Evolutionary conservation across 2,888 invertebrate genomes (phyloP).

Genomic region (Tetheella fluctuosa): DNA sequence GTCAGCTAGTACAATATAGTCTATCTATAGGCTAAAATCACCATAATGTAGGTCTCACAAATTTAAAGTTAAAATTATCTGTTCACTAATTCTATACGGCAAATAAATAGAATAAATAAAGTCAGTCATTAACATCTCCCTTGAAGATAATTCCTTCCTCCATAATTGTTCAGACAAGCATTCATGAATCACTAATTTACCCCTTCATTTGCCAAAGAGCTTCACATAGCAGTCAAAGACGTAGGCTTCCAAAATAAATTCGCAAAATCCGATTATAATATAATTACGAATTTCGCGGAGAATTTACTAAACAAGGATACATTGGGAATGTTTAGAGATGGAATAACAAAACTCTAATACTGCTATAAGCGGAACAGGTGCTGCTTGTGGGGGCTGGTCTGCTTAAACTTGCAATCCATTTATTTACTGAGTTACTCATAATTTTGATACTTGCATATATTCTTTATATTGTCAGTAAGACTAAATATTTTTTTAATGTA

Average conservation of each 20-base stretch:
- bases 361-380: too few relatives aligned
- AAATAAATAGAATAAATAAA: background rate
- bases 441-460: too few relatives aligned
- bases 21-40: too few relatives aligned
- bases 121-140: background rate
- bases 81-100: background rate
- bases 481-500: too few relatives aligned
- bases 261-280: background rate
- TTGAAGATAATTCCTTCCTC: constrained; percentile 1
- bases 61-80: background rate
- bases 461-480: too few relatives aligned
- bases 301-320: background rate
- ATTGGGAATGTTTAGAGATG: background rate
- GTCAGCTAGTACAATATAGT: too few relatives aligned
- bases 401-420: too few relatives aligned
- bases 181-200: constrained; percentile 5
- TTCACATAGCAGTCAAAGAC: constrained; percentile 2
- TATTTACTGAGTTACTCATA: too few relatives aligned
- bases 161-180: constrained; percentile 8
- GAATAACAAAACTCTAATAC: background rate
- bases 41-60: too few relatives aligned
- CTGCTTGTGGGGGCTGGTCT: too few relatives aligned
- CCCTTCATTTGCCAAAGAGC: constrained; percentile 7
- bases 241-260: background rate
- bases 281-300: background rate